phyloP scores from a whole-genome alignment of 2,888 invertebrate species.

The Aleiodes alternator region DNA sequence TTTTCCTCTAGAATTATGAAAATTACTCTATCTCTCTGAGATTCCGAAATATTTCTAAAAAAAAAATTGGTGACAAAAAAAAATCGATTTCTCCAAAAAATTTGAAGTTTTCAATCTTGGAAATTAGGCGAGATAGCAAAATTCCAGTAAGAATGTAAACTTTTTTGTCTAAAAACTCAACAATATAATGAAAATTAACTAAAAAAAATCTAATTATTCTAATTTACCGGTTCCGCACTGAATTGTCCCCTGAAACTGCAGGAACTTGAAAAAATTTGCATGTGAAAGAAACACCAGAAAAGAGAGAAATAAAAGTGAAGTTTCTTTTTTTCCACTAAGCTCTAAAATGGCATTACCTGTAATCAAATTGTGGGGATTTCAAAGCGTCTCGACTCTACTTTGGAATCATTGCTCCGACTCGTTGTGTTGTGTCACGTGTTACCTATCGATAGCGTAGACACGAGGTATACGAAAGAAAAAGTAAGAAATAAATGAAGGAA shows the following conservation, averaged over 20 bases:
- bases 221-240: background rate
- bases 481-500: conserved; percentile 4
- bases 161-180: too few relatives aligned
- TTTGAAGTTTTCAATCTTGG: too few relatives aligned
- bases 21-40: too few relatives aligned
- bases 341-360: conserved; percentile 13
- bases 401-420: conserved; percentile 8
- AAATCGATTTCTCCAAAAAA: too few relatives aligned
- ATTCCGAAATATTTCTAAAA: too few relatives aligned
- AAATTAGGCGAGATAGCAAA: too few relatives aligned
- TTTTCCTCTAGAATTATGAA: too few relatives aligned
- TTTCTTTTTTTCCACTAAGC: background rate
- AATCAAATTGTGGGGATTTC: conserved; percentile 26
- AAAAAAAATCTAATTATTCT: background rate
- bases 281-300: background rate
- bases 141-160: too few relatives aligned
- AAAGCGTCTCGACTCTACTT: background rate
- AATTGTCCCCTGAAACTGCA: background rate
- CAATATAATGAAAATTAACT: too few relatives aligned
- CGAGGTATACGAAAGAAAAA: background rate
- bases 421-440: conserved; percentile 19
- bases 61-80: too few relatives aligned
- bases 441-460: background rate
- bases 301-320: background rate
- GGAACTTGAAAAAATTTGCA: background rate